These are phyloP conservation scores for Tetragonula carbonaria DNA, from an alignment of 2,888 invertebrate species.

Conservation along the genomic window DNA sequence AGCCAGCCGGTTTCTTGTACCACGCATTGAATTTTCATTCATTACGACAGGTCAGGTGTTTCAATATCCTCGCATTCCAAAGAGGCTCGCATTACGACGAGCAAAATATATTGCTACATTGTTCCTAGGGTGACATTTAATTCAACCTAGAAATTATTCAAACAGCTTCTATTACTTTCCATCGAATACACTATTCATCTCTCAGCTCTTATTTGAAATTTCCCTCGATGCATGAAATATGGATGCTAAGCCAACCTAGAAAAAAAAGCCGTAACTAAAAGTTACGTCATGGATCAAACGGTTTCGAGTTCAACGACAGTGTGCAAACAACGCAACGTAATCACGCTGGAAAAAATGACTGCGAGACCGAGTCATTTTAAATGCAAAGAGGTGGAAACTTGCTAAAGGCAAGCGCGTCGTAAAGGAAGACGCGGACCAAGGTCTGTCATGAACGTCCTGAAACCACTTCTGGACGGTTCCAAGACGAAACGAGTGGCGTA, in stretches of 20 bases:
- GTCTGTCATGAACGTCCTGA: slow-evolving; percentile 26
- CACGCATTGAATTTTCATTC: slow-evolving; percentile 25
- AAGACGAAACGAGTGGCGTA: slow-evolving; percentile 33
- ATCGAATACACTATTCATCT: neutral
- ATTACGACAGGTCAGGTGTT: neutral
- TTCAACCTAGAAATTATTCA: neutral
- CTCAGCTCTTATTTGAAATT: neutral
- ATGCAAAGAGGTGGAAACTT: neutral
- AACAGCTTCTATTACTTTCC: neutral
- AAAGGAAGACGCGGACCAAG: neutral
- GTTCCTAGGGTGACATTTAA: neutral
- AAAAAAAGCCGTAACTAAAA: neutral
- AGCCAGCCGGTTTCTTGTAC: slow-evolving; percentile 12
- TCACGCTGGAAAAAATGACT: neutral
- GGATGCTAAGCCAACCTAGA: neutral
- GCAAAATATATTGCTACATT: neutral
- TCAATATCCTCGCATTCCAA: neutral
- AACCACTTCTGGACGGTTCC: slow-evolving; percentile 21
- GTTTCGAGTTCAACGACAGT: neutral
- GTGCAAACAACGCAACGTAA: neutral
- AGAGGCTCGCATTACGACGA: neutral
- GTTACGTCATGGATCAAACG: neutral
- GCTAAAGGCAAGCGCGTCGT: neutral
- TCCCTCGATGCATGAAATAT: neutral
- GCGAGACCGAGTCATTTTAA: neutral